Conservation (phyloP, 2,797 vertebrate species). For the Pangasius djambal region DNA sequence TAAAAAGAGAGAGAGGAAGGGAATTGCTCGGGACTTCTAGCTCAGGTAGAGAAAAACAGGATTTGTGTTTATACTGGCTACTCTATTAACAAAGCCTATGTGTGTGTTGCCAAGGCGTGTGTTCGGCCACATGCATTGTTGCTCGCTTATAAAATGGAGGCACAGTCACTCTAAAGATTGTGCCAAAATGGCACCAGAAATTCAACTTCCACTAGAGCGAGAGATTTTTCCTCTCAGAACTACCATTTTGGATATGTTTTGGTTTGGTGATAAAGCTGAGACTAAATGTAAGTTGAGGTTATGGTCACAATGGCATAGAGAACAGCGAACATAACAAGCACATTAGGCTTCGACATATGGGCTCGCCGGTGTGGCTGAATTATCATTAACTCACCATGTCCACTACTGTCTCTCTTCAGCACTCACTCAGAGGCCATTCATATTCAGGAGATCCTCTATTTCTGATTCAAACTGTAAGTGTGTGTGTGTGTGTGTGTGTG, state of each 20-base stretch:
- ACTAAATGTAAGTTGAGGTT: not conserved
- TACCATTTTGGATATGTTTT: not conserved
- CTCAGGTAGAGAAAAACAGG: conserved; percentile 13
- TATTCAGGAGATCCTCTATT: conserved; percentile 15
- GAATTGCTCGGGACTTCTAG: not conserved
- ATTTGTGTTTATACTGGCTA: conserved; percentile 33
- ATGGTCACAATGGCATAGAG: not conserved
- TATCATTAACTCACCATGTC: not conserved
- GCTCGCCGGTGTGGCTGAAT: not conserved
- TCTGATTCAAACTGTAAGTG: conserved; percentile 5
- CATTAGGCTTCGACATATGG: not conserved
- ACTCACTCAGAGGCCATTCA: not conserved
- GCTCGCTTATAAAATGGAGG: conserved; percentile 48
- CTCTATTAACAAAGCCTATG: conserved; percentile 28
- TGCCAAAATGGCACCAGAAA: conserved; percentile 43
- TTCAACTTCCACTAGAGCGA: not conserved
- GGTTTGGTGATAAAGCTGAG: not conserved
- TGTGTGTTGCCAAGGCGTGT: conserved; percentile 22
- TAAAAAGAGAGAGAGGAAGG: not conserved
- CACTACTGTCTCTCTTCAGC: conserved; percentile 1
- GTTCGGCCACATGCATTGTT: conserved; percentile 29
- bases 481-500: conserved; percentile 5
- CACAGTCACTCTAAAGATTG: not conserved
- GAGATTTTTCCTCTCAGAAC: not conserved
- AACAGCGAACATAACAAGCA: not conserved